Base-by-base conservation (phyloP, 2,797 vertebrate species). In the Anomalospiza imberbis region DNA sequence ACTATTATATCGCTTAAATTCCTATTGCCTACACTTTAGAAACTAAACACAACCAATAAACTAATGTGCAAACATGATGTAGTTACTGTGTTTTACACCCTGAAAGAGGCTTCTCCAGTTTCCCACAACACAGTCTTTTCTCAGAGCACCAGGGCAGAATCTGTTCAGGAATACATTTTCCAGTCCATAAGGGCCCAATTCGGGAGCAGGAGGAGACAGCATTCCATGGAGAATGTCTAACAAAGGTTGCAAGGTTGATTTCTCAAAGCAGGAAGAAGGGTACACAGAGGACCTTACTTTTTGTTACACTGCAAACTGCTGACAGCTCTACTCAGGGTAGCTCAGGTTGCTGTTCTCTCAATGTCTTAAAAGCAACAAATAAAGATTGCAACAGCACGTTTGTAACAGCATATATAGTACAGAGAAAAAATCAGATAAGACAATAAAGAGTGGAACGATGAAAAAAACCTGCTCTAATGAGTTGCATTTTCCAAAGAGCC, bases 41-140 rank as follows among this genome's bases (percentile, higher is more conserved):
- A 97, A 88, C 77, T 82, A 91, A 90, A 88, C 75, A 95, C 62
- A 25, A 76, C 72, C 65, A 88, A 85, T 55, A 93, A 82, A 89
- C 79, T 66, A 54, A 88, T 90, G 55, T 68, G 91, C 92, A 91
- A 93, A 94, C 15, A 9, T 82, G 67, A 95, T 2, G 0, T 13
- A 75, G 53, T 34, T 80, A 76, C 50, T 72, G 38, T 58, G 78
- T 65, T 93, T 75, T 85, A 91, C 74, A 55, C n/a, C 86, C 82
- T 47, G 45, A 76, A 93, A 89, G 89, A 95, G 90, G 80, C 84
- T 92, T 73, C 67, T 78, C 1, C 4, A 68, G 29, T 60, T 92
- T 93, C 85, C 13, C 1, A 26, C 67, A 85, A 63, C 45, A 50
- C 16, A 72, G 54, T 67, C 60, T 85, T 86, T 72, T 94, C 62